A percentile compares a stretch with the other conserved stretches of the same genome.
These are phyloP conservation scores for Biston stratarius DNA, from an alignment of 2,888 invertebrate genomes.

Conservation along the genomic window DNA sequence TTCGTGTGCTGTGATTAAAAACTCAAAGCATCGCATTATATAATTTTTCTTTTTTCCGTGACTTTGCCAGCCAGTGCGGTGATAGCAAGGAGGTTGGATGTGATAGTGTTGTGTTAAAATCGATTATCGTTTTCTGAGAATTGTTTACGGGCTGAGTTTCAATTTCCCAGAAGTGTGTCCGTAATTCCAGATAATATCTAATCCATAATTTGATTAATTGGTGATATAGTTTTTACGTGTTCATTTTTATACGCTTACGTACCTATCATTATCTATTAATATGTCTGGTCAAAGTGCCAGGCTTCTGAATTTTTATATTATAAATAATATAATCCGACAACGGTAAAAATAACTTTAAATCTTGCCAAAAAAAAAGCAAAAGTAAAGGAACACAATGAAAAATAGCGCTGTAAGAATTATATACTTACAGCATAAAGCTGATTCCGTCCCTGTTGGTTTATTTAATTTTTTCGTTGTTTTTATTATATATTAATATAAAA, in stretches of 20 bases:
- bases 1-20: constrained; percentile 1
- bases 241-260: not conserved
- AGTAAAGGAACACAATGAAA: too few species aligned
- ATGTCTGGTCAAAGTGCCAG: not conserved
- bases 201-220: constrained; percentile 30
- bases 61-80: constrained; percentile 16
- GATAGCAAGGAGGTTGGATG: not conserved
- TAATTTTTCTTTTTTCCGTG: constrained; percentile 2
- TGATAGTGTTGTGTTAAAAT: constrained; percentile 29
- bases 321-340: not conserved
- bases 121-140: constrained; percentile 30
- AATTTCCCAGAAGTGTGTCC: constrained; percentile 15
- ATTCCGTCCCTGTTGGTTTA: too few species aligned
- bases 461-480: too few species aligned
- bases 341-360: too few species aligned
- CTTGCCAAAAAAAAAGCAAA: too few species aligned
- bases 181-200: constrained; percentile 26
- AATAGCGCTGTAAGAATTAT: too few species aligned
- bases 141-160: constrained; percentile 17
- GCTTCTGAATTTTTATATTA: constrained; percentile 1
- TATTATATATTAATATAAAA: too few species aligned
- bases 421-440: too few species aligned
- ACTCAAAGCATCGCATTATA: not conserved
- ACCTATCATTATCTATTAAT: not conserved
- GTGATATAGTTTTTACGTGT: constrained; percentile 25